Evolutionary conservation across 2,888 invertebrate species (phyloP).

Genomic region (Sisyra terminalis): DNA sequence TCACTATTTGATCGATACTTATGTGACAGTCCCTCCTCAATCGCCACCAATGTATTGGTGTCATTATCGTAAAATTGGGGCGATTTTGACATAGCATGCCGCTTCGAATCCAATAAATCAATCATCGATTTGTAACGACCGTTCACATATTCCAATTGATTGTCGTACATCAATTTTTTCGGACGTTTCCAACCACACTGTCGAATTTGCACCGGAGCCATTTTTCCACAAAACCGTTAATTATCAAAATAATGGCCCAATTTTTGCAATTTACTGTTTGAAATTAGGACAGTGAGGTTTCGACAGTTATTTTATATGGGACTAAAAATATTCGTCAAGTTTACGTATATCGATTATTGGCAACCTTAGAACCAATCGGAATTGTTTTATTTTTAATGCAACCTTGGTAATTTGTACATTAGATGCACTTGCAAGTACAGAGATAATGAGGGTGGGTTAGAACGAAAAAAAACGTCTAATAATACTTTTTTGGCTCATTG

Average conservation of each 20-base stretch:
- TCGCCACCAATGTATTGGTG: constrained; percentile 12
- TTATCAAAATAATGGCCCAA: not conserved
- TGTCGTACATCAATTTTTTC: not conserved
- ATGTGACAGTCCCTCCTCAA: not conserved
- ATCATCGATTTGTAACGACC: not conserved
- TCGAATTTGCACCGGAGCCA: constrained; percentile 1
- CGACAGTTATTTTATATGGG: too few relatives aligned
- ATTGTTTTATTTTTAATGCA: constrained; percentile 1
- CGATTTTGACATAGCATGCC: not conserved
- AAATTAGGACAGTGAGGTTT: too few relatives aligned
- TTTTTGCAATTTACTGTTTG: too few relatives aligned
- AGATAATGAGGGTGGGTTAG: too few relatives aligned
- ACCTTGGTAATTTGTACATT: too few relatives aligned
- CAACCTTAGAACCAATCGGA: constrained; percentile 7
- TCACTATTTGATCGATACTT: not conserved
- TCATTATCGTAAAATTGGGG: constrained; percentile 26
- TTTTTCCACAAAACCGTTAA: not conserved
- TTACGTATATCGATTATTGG: constrained; percentile 2
- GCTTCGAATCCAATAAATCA: constrained; percentile 1
- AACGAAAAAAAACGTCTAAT: not conserved
- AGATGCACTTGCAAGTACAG: too few relatives aligned
- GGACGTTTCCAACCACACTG: not conserved
- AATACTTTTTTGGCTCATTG: not conserved
- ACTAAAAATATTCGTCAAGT: too few relatives aligned
- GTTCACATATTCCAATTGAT: constrained; percentile 1